Percentiles rank a stretch among this genome's conserved stretches.
Evolutionary conservation across 2,113 vertebrate genomes (phyloP).

Genomic region (Cynocephalus volans): DNA sequence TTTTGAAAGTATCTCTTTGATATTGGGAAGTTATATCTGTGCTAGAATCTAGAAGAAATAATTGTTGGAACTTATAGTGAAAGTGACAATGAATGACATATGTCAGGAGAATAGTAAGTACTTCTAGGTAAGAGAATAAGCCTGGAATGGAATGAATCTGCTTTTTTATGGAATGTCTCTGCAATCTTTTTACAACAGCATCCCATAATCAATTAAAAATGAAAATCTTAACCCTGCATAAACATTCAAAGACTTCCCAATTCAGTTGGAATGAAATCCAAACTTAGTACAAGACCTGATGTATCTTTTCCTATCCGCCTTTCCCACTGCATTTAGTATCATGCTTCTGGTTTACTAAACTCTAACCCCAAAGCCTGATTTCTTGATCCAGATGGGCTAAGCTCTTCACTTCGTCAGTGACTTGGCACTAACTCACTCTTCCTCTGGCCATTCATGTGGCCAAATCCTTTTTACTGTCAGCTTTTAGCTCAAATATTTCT

Average conservation of each 20-base stretch:
- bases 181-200: neutral
- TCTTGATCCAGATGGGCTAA: neutral
- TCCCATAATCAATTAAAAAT: neutral
- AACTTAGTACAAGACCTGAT: neutral
- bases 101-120: neutral
- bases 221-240: neutral
- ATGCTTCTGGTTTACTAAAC: neutral
- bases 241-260: neutral
- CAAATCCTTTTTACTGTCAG: neutral
- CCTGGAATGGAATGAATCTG: neutral
- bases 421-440: neutral
- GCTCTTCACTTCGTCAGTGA: conserved; percentile 2
- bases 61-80: neutral
- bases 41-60: neutral
- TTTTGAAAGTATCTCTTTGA: neutral
- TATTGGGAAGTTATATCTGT: neutral
- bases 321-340: neutral
- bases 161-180: neutral
- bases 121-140: neutral
- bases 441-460: neutral
- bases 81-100: neutral
- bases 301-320: neutral
- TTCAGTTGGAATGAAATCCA: conserved; percentile 6
- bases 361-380: neutral
- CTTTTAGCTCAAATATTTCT: neutral